Evolutionary conservation across 2,888 invertebrate genomes (phyloP).

Genomic region (Nowickia ferox): DNA sequence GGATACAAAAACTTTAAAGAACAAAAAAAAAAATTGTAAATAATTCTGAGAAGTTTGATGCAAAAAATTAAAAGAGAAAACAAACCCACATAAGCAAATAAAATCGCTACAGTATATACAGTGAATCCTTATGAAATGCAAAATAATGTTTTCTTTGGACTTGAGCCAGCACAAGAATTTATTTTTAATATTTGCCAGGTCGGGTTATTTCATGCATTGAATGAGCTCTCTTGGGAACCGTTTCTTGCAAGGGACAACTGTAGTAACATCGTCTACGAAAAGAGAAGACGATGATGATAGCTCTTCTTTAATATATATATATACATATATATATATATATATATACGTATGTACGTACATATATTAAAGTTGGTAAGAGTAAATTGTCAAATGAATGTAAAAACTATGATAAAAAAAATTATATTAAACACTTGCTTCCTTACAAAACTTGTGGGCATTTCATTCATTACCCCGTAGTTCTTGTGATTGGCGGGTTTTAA

Average conservation of each 20-base stretch:
- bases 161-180: too few species aligned
- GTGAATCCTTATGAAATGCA: neutral
- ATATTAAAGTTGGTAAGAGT: neutral
- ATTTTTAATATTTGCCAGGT: neutral
- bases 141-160: neutral
- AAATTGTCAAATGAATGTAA: conserved; percentile 20
- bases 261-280: neutral
- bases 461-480: neutral
- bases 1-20: conserved; percentile 5
- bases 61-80: neutral
- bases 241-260: neutral
- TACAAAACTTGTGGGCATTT: neutral
- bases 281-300: conserved; percentile 14
- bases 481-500: neutral
- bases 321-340: too few species aligned
- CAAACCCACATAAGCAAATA: conserved; percentile 34
- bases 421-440: too few species aligned
- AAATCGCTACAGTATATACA: neutral
- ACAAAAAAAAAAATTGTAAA: neutral
- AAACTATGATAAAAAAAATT: conserved; percentile 1
- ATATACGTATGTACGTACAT: neutral
- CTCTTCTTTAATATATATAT: neutral
- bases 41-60: conserved; percentile 12
- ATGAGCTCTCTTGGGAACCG: too few species aligned
- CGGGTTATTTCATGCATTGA: too few species aligned